These are phyloP conservation scores for Xenopus laevis DNA, from an alignment of 2,113 vertebrate species.

Conservation along the genomic window DNA sequence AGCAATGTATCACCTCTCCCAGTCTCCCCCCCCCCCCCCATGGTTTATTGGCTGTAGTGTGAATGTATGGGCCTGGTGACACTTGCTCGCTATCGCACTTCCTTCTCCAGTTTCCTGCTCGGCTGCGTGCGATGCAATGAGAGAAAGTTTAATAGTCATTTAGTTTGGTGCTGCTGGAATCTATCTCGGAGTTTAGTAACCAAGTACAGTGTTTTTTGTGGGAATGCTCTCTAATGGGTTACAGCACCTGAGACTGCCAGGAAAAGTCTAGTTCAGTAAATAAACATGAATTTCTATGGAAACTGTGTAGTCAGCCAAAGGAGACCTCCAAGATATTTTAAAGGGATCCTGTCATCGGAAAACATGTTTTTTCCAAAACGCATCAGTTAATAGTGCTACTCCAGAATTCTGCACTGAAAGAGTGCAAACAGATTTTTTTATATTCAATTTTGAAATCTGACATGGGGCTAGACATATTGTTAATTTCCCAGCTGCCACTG, in stretches of 20 bases:
- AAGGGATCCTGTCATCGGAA: too few relatives aligned
- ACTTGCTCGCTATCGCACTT: not conserved
- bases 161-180: not conserved
- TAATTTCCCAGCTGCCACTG: too few relatives aligned
- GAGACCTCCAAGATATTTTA: constrained; percentile 16
- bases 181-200: not conserved
- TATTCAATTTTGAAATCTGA: too few relatives aligned
- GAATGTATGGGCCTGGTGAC: not conserved
- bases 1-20: not conserved
- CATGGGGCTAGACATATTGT: too few relatives aligned
- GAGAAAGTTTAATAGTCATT: not conserved
- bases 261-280: constrained; percentile 26
- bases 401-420: too few relatives aligned
- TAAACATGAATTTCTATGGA: constrained; percentile 17
- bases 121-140: not conserved
- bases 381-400: too few relatives aligned
- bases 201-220: not conserved
- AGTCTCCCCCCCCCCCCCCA: not conserved
- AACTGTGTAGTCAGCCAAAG: not conserved
- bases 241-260: constrained; percentile 24
- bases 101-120: not conserved
- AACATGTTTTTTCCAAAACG: too few relatives aligned
- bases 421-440: too few relatives aligned
- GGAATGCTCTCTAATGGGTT: constrained; percentile 2
- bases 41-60: not conserved